Evolutionary conservation across 2,113 vertebrate genomes (phyloP).

Genomic region (Microcebus griseorufus): DNA sequence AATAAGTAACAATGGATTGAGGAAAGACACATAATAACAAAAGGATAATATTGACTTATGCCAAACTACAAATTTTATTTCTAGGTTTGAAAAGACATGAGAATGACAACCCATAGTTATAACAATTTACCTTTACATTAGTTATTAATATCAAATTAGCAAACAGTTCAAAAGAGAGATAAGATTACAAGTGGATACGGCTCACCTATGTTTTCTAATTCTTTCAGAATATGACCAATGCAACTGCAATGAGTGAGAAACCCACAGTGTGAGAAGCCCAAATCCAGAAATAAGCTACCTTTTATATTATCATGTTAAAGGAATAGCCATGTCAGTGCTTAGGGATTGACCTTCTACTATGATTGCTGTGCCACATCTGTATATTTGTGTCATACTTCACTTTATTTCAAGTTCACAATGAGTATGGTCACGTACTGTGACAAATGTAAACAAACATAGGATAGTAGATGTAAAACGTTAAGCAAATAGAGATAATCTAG

Average conservation of each 20-base stretch:
- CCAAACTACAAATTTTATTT: neutral
- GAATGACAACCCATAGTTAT: neutral
- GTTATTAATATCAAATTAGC: neutral
- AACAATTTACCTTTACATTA: neutral
- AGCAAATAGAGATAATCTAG: neutral
- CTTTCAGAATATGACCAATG: neutral
- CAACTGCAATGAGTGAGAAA: neutral
- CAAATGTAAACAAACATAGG: neutral
- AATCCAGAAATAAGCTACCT: neutral
- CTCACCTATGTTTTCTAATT: neutral
- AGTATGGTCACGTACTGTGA: neutral
- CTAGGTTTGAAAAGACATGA: neutral
- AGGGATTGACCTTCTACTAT: neutral
- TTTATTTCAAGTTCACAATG: neutral
- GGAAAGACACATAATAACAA: neutral
- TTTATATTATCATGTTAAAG: neutral
- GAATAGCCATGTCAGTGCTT: neutral
- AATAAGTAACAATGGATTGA: neutral
- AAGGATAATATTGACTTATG: neutral
- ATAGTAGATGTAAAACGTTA: neutral
- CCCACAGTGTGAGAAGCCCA: neutral
- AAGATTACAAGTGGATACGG: neutral
- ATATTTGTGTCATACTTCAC: neutral
- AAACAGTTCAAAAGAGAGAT: neutral
- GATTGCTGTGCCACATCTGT: no score